phyloP scores from a whole-genome alignment of 2,888 invertebrate genomes.

The Hyles lineata region DNA sequence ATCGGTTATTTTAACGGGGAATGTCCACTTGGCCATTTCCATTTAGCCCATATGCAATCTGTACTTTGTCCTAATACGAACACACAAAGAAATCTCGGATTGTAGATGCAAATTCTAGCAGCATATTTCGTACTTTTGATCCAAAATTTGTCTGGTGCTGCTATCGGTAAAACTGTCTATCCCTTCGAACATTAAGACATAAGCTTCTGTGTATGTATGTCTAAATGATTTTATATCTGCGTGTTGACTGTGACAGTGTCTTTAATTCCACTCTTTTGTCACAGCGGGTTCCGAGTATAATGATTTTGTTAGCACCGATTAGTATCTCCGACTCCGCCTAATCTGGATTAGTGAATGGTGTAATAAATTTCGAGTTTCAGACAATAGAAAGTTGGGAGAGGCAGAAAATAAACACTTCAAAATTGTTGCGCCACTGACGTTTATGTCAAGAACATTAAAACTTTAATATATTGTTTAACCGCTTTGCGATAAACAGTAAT shows the following conservation, averaged over 20 bases:
- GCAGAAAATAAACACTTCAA: slow-evolving; percentile 21
- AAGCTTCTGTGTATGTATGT: too few species aligned
- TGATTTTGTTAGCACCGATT: slow-evolving; percentile 63
- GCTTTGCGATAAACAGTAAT: slow-evolving; percentile 24
- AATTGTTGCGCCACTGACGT: slow-evolving; percentile 19
- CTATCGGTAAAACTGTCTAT: too few species aligned
- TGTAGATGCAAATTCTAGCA: too few species aligned
- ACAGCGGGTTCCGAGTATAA: slow-evolving; percentile 46
- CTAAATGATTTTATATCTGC: neutral
- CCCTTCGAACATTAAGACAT: too few species aligned
- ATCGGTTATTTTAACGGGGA: too few species aligned
- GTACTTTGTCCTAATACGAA: too few species aligned
- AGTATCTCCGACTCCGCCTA: slow-evolving; percentile 51
- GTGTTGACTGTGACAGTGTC: slow-evolving; percentile 17
- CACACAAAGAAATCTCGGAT: too few species aligned
- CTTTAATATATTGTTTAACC: slow-evolving; percentile 34
- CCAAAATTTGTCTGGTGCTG: too few species aligned
- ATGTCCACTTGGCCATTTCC: too few species aligned
- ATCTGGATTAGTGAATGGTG: slow-evolving; percentile 47
- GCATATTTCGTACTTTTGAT: too few species aligned
- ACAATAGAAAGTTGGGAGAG: slow-evolving; percentile 43
- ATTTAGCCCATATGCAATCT: too few species aligned
- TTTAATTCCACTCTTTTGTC: slow-evolving; percentile 39
- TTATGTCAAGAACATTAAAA: slow-evolving; percentile 10
- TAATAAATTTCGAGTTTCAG: slow-evolving; percentile 43